These are phyloP conservation scores for Xyrichtys novacula DNA, from an alignment of 2,797 vertebrate species.

Conservation along the genomic window DNA sequence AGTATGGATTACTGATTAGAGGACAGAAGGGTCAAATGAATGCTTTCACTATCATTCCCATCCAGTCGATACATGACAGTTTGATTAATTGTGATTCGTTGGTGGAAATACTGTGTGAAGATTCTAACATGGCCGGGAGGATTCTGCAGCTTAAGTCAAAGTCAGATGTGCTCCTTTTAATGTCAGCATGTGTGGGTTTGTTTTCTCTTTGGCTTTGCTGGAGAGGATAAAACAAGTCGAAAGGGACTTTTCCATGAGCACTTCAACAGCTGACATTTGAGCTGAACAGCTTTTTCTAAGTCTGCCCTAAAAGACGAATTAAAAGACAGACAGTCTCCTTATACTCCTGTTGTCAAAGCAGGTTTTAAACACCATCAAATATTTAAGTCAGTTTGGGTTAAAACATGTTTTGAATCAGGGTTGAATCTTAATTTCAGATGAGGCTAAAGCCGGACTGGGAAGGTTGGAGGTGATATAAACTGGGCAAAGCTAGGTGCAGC, in stretches of 20 bases:
- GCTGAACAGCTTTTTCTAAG: conserved; percentile 1
- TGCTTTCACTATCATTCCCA: not conserved
- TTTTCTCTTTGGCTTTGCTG: conserved; percentile 27
- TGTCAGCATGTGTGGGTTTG: not conserved
- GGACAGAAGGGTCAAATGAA: not conserved
- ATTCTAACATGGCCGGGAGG: conserved; percentile 15
- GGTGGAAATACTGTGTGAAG: conserved; percentile 6
- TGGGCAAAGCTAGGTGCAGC: not conserved
- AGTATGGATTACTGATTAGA: rapidly evolving
- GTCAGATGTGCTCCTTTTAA: not conserved
- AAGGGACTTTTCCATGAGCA: conserved; percentile 5
- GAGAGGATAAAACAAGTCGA: conserved; percentile 26
- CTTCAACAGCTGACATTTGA: not conserved
- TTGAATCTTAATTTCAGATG: not conserved
- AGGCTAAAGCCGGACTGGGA: not conserved
- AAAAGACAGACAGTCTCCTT: conserved; percentile 1
- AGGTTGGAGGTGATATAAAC: not conserved
- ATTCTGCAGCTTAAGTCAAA: conserved; percentile 3
- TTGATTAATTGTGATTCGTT: conserved; percentile 21
- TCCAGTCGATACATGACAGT: conserved; percentile 3
- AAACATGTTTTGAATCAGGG: no score
- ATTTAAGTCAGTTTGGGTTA: no score
- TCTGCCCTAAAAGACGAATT: not conserved
- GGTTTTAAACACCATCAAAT: no score
- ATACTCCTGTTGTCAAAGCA: no score